Evolutionary conservation across 2,797 vertebrate species (phyloP).

Genomic region (Thaleichthys pacificus): DNA sequence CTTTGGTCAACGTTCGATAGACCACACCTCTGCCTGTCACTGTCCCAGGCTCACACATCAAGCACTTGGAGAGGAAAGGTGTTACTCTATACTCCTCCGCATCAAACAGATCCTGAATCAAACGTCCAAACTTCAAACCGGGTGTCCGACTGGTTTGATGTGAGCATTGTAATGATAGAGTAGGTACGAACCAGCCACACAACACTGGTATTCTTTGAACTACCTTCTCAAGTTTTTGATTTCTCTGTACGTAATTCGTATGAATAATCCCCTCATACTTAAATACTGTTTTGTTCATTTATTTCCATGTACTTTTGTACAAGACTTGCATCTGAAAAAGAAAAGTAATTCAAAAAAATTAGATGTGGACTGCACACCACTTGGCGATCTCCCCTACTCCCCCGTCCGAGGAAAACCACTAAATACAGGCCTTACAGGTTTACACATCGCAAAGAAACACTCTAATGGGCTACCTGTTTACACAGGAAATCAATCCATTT

Average conservation of each 20-base stretch:
- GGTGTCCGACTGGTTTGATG: constrained; percentile 73
- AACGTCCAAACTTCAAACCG: constrained; percentile 80
- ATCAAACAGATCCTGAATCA: constrained; percentile 80
- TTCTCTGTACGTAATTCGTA: neutral
- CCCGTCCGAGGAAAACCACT: constrained; percentile 63
- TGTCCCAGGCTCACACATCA: constrained; percentile 54
- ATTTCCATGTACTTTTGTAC: neutral
- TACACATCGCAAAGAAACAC: constrained; percentile 60
- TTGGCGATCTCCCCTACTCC: constrained; percentile 36
- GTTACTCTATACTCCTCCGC: constrained; percentile 68
- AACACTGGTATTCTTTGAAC: constrained; percentile 43
- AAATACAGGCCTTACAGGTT: constrained; percentile 58
- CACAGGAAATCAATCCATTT: constrained; percentile 74
- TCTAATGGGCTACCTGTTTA: constrained; percentile 69
- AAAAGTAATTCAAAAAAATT: neutral
- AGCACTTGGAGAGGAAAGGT: constrained; percentile 70
- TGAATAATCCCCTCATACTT: neutral
- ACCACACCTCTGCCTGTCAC: neutral
- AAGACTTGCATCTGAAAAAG: neutral
- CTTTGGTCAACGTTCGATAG: too few relatives aligned
- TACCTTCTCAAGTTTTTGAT: neutral
- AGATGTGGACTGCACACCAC: neutral
- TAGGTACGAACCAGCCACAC: constrained; percentile 42
- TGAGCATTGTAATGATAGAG: constrained; percentile 71
- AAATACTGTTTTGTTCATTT: neutral